Conservation (phyloP, 2,113 vertebrate genomes). For the Chlamydotis undulata region DNA sequence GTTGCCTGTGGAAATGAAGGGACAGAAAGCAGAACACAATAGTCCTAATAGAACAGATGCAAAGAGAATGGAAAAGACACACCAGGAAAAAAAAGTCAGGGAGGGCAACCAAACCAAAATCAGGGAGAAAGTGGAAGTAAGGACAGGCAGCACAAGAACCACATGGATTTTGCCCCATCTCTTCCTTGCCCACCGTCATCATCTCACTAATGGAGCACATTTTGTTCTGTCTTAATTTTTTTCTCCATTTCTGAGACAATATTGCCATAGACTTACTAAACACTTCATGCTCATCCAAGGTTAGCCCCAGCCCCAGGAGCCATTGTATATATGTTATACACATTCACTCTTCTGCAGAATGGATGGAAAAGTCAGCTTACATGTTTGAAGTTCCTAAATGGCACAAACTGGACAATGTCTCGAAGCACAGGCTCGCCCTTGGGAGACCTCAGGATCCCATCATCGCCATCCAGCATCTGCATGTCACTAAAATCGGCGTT, state of each 20-base stretch:
- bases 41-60: not conserved
- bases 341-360: not conserved
- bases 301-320: not conserved
- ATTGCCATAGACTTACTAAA: not conserved
- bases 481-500: conserved; percentile 96
- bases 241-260: not conserved
- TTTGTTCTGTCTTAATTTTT: not conserved
- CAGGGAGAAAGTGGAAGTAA: not conserved
- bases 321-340: not conserved
- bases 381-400: conserved; percentile 97
- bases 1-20: not conserved
- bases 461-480: conserved; percentile 96
- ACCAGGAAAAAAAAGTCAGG: not conserved
- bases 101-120: not conserved
- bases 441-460: conserved; percentile 91
- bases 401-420: conserved; percentile 98
- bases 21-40: not conserved
- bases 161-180: not conserved
- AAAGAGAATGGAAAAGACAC: not conserved
- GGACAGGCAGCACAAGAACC: not conserved
- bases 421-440: conserved; percentile 93
- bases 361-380: conserved; percentile 76
- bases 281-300: not conserved
- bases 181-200: not conserved
- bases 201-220: not conserved